Evolutionary conservation across 1,140 invertebrate species (phyloP), one percentile per base, ranked within the genome.

Genomic region (Sinonovacula constricta): DNA sequence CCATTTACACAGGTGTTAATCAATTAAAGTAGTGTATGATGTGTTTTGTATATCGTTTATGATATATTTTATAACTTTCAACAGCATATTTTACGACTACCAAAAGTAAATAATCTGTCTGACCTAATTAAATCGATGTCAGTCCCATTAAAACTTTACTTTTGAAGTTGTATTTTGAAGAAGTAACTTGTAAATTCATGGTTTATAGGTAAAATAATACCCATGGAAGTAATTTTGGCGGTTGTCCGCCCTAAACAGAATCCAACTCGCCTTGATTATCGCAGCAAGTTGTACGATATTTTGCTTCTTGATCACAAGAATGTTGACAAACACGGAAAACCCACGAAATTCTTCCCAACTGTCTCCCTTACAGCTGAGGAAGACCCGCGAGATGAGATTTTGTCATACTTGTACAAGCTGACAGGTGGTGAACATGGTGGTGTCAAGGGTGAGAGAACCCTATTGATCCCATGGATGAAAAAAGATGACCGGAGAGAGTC

Each of bases 401-500:
- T 81, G 18, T 57, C 71, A 12, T 59, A 81, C 31, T 30, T 81
- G 7, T 81, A 76, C 34, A 36, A 31, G 4, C 36, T 81, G 26
- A 81, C 71, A 30, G 72, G 79, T 34, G 79, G 57, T 28, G 71
- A 81, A 14, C 67, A 70, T 65, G 71, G 45, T 28, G 79, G 79
- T 28, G 76, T 81, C 15, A 81, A 81, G 56, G 71, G 71, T 45
- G 67, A 81, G 22, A 49, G 75, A 24, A 57, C 65, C 4, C 59
- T 78, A 5, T 22, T 69, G 33, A 51, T 78, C 51, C 74, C 74
- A 22, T 77, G 74, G 74, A 45, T 24, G 1, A 68, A 45, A 39
- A 62, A 65, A 28, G 62, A 76, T 4, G 72, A 53, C 26, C 53
- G 39, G 4, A 65, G 75, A 15, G 49, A 59, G 0, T 78, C 75